Conservation (phyloP, 2,888 invertebrate species). For the Drosophila nigricruria region DNA sequence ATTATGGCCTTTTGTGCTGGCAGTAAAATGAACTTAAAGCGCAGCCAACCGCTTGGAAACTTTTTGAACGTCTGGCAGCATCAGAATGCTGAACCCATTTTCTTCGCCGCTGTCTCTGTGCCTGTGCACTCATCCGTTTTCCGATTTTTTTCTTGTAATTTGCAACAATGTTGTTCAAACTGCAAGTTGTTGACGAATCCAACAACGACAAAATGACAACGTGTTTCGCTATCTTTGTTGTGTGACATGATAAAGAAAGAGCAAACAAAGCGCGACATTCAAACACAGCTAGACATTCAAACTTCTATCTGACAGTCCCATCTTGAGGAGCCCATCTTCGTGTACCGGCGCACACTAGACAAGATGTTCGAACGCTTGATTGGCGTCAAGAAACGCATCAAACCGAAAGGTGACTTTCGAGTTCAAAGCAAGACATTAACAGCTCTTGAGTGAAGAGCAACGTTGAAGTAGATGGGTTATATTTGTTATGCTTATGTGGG, state of each 20-base stretch:
- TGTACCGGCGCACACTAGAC: conserved; percentile 3
- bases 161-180: conserved; percentile 64
- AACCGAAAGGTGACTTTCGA: conserved; percentile 71
- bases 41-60: conserved; percentile 68
- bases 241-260: conserved; percentile 53
- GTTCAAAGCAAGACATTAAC: conserved; percentile 56
- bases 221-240: conserved; percentile 45
- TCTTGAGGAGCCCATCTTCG: conserved; percentile 7
- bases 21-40: conserved; percentile 66
- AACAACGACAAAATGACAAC: conserved; percentile 5
- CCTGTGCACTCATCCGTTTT: conserved; percentile 68
- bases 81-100: conserved; percentile 1
- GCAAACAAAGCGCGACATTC: conserved; percentile 59
- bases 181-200: conserved; percentile 41
- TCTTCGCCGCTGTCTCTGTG: not conserved
- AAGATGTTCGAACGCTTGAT: conserved; percentile 57
- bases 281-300: conserved; percentile 13
- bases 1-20: conserved; percentile 50
- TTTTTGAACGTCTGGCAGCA: conserved; percentile 65
- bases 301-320: conserved; percentile 5
- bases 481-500: not conserved
- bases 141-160: conserved; percentile 63
- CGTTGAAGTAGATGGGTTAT: not conserved
- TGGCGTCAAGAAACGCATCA: conserved; percentile 77
- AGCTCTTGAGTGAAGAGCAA: not conserved